Percentiles rank a stretch among this genome's conserved stretches.
Evolutionary conservation across 2,797 vertebrate species (phyloP).

Genomic region (Epinephelus malabaricus): DNA sequence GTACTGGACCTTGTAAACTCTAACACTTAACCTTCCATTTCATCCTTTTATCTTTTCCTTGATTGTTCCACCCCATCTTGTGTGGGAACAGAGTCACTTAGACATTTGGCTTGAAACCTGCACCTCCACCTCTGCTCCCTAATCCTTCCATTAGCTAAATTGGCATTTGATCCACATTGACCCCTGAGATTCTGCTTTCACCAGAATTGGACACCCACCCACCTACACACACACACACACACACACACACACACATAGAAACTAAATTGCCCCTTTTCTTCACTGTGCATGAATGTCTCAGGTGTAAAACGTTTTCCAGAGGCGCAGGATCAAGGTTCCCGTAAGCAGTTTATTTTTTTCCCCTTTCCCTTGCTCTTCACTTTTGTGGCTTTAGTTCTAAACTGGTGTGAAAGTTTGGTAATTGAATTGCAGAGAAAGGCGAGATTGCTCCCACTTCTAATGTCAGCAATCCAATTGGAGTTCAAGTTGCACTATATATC

Average conservation of each 20-base stretch:
- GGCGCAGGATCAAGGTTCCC: constrained; percentile 55
- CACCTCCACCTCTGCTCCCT: constrained; percentile 66
- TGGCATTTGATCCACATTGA: constrained; percentile 67
- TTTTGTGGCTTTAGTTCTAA: constrained; percentile 66
- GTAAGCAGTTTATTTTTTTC: constrained; percentile 52
- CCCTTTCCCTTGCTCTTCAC: constrained; percentile 35
- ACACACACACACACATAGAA: constrained; percentile 5
- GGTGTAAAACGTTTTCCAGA: constrained; percentile 59
- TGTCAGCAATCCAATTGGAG: constrained; percentile 78
- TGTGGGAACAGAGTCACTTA: constrained; percentile 44
- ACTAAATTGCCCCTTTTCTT: constrained; percentile 50
- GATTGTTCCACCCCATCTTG: constrained; percentile 38
- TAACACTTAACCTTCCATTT: constrained; percentile 28
- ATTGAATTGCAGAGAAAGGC: constrained; percentile 74
- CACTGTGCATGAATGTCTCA: constrained; percentile 51
- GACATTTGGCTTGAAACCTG: constrained; percentile 66
- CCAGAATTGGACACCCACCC: constrained; percentile 51
- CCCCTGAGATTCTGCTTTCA: constrained; percentile 61
- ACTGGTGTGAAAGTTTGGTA: constrained; percentile 74
- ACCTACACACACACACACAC: constrained; percentile 15
- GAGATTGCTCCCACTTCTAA: constrained; percentile 76
- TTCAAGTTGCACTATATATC: constrained; percentile 71
- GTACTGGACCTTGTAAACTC: constrained; percentile 25
- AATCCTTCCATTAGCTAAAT: constrained; percentile 82
- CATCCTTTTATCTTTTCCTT: constrained; percentile 51